Conservation (phyloP, 2,797 vertebrate species). For the Spea hammondii region DNA sequence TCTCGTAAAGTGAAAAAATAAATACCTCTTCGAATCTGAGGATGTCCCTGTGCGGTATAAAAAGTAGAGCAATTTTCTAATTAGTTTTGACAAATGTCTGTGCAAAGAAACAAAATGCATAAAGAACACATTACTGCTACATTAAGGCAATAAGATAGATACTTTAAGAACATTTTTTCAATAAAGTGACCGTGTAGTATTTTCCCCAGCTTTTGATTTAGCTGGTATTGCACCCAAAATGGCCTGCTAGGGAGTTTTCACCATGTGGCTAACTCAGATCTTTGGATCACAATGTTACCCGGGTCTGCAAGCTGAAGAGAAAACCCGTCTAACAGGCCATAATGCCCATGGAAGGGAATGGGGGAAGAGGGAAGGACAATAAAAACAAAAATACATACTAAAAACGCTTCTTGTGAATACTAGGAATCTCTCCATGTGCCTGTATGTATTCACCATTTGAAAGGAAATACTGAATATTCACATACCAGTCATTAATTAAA, state of each 20-base stretch:
- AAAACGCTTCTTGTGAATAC: conserved; percentile 7
- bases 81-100: conserved; percentile 80
- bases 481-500: conserved; percentile 6
- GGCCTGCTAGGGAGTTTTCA: conserved; percentile 73
- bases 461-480: conserved; percentile 53
- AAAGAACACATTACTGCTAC: conserved; percentile 85
- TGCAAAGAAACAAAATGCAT: conserved; percentile 87
- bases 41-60: conserved; percentile 79
- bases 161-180: conserved; percentile 78
- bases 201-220: conserved; percentile 75
- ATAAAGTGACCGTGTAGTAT: conserved; percentile 91
- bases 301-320: not conserved
- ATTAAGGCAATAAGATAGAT: conserved; percentile 91
- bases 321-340: conserved; percentile 60
- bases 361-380: not conserved
- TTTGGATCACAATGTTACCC: not conserved
- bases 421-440: not conserved
- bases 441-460: conserved; percentile 27
- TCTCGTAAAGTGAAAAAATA: conserved; percentile 87
- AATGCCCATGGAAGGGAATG: conserved; percentile 64
- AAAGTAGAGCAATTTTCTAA: conserved; percentile 78
- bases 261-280: conserved; percentile 38
- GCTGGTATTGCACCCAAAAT: conserved; percentile 87
- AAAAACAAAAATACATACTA: conserved; percentile 22
- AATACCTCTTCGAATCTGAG: conserved; percentile 79